Evolutionary conservation across 2,888 invertebrate species (phyloP), one percentile per base, ranked within the genome.

Genomic region (Pseudeuparius sepicola): DNA sequence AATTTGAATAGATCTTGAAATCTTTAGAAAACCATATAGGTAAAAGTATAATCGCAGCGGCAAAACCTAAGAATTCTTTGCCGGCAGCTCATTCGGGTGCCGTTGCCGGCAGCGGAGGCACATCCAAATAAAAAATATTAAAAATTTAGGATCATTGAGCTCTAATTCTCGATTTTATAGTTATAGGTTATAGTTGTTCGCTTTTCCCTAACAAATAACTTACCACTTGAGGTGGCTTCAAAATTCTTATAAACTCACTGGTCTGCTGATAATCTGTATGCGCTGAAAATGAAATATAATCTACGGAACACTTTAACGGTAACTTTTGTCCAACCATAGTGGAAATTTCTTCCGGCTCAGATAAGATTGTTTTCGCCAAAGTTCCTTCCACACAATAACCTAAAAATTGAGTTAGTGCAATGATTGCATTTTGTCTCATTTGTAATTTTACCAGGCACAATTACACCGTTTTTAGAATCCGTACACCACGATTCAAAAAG

Each of bases 401-500:
- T 73, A 56, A 45, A 49, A 40, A 25, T 15, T 2, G n/a, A 23
- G 11, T 20, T 13, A 27, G 14, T 14, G 13, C 2, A 14, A 14
- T 9, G 15, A 27, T 20, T 6, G 4, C 3, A 11, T 2, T 5
- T 15, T 16, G 10, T 14, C 24, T 15, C 2, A 36, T 7, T 24
- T 34, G 35, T 10, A 36, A 25, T 4, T 15, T 28, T 45, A 49
- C 96, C 96, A 37, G 98, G 97, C 49, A 98, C 96, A 41, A 98
- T 97, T 43, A 92, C 90, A 0, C 98, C 98, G 61, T 98, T 98
- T 60, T 96, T 92, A 6, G 90, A 72, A 64, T 99, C 97, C 0
- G 93, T 89, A 62, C 98, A 99, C 98, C 98, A 98, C 6, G 81
- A 86, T 67, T 98, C 98, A 66, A 98, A 99, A 27, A 98, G 71